Percentiles rank a stretch among this genome's conserved stretches.
Evolutionary conservation across 2,888 invertebrate genomes (phyloP).

Genomic region (Spodoptera exigua): DNA sequence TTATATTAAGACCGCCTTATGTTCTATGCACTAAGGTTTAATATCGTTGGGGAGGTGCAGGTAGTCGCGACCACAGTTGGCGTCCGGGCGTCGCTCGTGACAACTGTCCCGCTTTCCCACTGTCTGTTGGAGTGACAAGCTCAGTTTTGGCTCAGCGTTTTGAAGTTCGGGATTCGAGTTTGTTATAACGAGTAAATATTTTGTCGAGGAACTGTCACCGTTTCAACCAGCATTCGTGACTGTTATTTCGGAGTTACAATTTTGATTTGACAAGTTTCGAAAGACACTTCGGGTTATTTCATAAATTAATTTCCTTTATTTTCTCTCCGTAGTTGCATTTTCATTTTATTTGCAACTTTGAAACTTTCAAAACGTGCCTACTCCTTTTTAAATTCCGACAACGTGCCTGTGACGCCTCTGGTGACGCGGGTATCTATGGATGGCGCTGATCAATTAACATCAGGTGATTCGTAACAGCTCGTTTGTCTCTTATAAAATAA

Average conservation of each 20-base stretch:
- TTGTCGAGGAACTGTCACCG: slow-evolving; percentile 46
- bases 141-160: slow-evolving; percentile 54
- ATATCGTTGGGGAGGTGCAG: slow-evolving; percentile 15
- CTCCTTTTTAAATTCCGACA: no score
- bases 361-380: no score
- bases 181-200: slow-evolving; percentile 55
- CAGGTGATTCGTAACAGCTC: no score
- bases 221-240: slow-evolving; percentile 22
- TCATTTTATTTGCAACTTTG: no score
- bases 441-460: no score
- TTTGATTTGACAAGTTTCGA: slow-evolving; percentile 19
- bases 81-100: slow-evolving; percentile 43
- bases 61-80: slow-evolving; percentile 47
- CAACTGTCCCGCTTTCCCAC: slow-evolving; percentile 54
- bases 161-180: slow-evolving; percentile 53
- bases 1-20: slow-evolving; percentile 18
- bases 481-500: no score
- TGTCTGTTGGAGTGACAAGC: slow-evolving; percentile 56
- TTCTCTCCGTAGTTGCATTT: no score
- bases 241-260: slow-evolving; percentile 30
- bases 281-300: not conserved
- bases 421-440: no score
- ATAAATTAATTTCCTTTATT: not conserved
- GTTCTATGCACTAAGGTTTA: slow-evolving; percentile 25
- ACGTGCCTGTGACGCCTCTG: no score